Evolutionary conservation across 2,113 vertebrate species (phyloP).

Genomic region (Eulemur rufifrons): DNA sequence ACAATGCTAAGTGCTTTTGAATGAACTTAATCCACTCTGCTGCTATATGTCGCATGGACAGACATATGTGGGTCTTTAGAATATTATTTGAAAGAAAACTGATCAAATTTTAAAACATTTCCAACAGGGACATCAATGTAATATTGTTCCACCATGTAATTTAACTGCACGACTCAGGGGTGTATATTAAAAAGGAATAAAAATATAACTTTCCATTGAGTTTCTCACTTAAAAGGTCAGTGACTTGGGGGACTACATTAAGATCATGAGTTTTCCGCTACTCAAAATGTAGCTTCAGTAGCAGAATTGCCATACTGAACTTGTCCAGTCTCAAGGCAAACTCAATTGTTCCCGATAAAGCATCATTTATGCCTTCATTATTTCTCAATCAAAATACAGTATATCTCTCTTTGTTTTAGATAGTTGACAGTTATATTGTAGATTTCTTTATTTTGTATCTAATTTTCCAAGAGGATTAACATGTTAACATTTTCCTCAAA

Average conservation of each 20-base stretch:
- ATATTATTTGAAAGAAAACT: background rate
- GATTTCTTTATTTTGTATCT: background rate
- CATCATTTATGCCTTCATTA: accelerated
- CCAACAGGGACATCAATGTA: background rate
- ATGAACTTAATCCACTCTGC: background rate
- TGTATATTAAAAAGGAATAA: background rate
- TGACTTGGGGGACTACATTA: background rate
- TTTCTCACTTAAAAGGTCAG: background rate
- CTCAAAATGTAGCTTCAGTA: accelerated
- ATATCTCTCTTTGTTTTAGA: background rate
- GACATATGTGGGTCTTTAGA: background rate
- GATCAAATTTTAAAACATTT: background rate
- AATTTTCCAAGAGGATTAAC: background rate
- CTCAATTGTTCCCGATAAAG: background rate
- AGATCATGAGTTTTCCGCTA: background rate
- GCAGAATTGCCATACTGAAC: accelerated
- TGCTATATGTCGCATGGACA: accelerated
- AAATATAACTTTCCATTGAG: background rate
- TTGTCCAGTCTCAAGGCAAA: accelerated
- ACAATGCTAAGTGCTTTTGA: background rate
- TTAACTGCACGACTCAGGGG: background rate
- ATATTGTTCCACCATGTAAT: background rate
- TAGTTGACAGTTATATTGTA: background rate
- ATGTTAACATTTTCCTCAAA: background rate
- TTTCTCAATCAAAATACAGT: accelerated